Evolutionary conservation across 2,888 invertebrate species (phyloP).

Genomic region (Euphydryas editha): DNA sequence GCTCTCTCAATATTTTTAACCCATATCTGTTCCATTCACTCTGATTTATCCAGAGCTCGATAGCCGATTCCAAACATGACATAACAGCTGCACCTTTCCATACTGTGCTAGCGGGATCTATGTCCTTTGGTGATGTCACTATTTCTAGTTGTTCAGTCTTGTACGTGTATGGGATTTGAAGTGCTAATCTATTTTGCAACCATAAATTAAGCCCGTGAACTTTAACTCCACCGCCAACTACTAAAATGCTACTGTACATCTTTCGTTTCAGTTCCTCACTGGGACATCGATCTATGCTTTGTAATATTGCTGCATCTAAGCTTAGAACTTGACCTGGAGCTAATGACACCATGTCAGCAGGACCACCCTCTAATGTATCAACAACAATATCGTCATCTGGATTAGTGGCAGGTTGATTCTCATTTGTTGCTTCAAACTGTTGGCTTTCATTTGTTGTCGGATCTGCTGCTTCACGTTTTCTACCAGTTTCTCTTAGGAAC

Average conservation of each 20-base stretch:
- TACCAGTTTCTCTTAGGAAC: conserved; percentile 94
- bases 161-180: conserved; percentile 92
- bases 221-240: conserved; percentile 96
- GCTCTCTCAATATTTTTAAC: conserved; percentile 92
- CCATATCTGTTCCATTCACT: conserved; percentile 94
- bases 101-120: conserved; percentile 94
- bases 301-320: conserved; percentile 94
- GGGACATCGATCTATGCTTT: conserved; percentile 95
- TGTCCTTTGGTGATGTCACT: conserved; percentile 94
- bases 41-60: conserved; percentile 95
- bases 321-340: conserved; percentile 92
- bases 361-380: conserved; percentile 82
- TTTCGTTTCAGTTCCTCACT: conserved; percentile 95
- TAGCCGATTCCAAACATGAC: conserved; percentile 95
- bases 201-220: conserved; percentile 92
- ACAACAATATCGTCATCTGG: conserved; percentile 90
- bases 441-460: conserved; percentile 70
- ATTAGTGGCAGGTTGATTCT: conserved; percentile 75
- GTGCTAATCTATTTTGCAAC: conserved; percentile 93
- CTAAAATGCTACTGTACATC: conserved; percentile 96
- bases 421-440: conserved; percentile 79
- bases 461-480: conserved; percentile 78
- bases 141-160: conserved; percentile 94
- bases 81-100: conserved; percentile 98
- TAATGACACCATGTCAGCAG: conserved; percentile 85